Conservation (phyloP, 2,113 vertebrate species). For the Scomber colias region DNA sequence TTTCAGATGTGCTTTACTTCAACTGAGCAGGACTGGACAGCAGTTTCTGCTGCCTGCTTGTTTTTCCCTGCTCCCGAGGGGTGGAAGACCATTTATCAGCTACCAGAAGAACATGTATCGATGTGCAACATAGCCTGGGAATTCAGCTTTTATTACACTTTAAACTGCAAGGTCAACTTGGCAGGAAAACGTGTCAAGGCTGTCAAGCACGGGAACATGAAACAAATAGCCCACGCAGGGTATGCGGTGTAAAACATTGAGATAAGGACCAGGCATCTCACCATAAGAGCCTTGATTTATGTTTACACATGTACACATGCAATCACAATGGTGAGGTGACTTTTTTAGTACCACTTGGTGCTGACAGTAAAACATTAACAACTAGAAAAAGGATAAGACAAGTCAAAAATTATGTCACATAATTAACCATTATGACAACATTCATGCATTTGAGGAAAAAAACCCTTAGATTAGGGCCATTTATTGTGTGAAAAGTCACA, state of each 20-base stretch:
- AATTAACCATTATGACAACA: background rate
- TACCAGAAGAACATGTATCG: slow-evolving; percentile 68
- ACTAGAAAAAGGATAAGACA: slow-evolving; percentile 10
- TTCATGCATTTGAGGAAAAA: slow-evolving; percentile 16
- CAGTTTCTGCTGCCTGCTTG: slow-evolving; percentile 58
- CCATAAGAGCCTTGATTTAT: slow-evolving; percentile 41
- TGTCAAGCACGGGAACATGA: slow-evolving; percentile 71
- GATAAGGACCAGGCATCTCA: slow-evolving; percentile 53
- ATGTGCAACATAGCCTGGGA: slow-evolving; percentile 68
- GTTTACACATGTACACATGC: slow-evolving; percentile 39
- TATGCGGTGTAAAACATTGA: slow-evolving; percentile 53
- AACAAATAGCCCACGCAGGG: slow-evolving; percentile 68
- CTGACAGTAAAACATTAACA: slow-evolving; percentile 20
- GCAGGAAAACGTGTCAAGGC: slow-evolving; percentile 73
- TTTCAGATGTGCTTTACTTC: slow-evolving; percentile 67
- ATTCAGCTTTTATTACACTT: slow-evolving; percentile 78
- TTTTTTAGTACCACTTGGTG: slow-evolving; percentile 7
- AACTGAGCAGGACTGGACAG: slow-evolving; percentile 57
- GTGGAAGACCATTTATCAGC: slow-evolving; percentile 70
- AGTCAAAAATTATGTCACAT: slow-evolving; percentile 14
- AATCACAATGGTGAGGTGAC: slow-evolving; percentile 16
- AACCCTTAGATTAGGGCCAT: slow-evolving; percentile 21
- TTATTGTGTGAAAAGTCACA: slow-evolving; percentile 33
- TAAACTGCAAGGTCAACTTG: slow-evolving; percentile 79
- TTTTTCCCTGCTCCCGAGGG: slow-evolving; percentile 49